Base-by-base conservation (phyloP, 2,113 vertebrate genomes). In the Proteles cristata region DNA sequence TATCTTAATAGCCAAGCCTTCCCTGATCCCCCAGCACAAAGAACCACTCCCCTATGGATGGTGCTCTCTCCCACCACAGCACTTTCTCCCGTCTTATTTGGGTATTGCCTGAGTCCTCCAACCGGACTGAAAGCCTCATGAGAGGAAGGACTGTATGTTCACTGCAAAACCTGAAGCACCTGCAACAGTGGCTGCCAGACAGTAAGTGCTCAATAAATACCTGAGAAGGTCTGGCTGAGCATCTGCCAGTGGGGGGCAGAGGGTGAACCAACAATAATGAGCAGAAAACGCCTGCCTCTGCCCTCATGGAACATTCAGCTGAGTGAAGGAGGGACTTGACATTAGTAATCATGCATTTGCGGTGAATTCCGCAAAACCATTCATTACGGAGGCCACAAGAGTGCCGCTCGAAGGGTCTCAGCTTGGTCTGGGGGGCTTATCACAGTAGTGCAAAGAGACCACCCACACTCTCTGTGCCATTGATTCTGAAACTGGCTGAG, bases 51-150 rank as follows among this genome's bases (percentile, higher is more conserved):
- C 61, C n/a, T 0, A 4, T 11, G 11, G 6, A 50, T 1, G 16
- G 15, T 23, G n/a, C 7, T 21, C 12, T 25, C 7, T 53, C 0
- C 33, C 69, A 48, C 48, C 15, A 0, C 0, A 0, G 39, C 21
- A 48, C 39, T 39, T 33, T 7, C 25, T 33, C 9, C 31, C 12
- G 19, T 26, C 31, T 66, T 16, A 9, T 12, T 45, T 48, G 31
- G 50, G 71, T 16, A 5, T 12, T 50, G 2, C 11, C 9, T 33
- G 10, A 66, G 28, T 63, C 12, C 31, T 90, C 16, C 58, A 82
- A n/a, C 6, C 50, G 11, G 77, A 89, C 53, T 7, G 19, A 2
- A 66, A 71, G 19, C 53, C 91, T 89, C 43, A 31, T n/a, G 12
- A 84, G 15, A 82, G 81, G 81, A 66, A 73, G 61, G 21, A 5